Evolutionary conservation across 2,113 vertebrate genomes (phyloP).

Genomic region (Neolamprologus hecqui): DNA sequence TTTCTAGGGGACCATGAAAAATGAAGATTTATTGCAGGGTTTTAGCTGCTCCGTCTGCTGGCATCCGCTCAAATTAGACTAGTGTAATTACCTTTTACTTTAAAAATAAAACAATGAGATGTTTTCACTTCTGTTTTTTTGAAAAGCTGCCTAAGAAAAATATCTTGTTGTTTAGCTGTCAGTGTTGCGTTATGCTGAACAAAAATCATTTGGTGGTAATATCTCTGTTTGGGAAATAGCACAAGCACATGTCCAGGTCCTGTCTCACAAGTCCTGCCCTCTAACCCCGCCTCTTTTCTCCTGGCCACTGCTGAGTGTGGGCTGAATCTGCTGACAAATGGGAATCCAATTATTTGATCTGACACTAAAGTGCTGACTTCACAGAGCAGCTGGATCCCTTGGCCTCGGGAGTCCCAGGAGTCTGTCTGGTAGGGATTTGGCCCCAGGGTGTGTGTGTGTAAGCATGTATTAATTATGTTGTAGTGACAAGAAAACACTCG

Average conservation of each 20-base stretch:
- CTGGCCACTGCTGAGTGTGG: conserved; percentile 11
- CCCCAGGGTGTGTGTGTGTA: neutral
- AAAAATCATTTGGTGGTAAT: neutral
- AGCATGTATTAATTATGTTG: neutral
- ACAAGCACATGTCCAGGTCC: neutral
- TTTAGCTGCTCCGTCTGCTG: neutral
- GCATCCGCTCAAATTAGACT: neutral
- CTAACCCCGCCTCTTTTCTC: neutral
- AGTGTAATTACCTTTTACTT: neutral
- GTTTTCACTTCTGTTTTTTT: neutral
- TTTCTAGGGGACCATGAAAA: neutral
- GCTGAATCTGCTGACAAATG: conserved; percentile 41
- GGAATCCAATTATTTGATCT: conserved; percentile 54
- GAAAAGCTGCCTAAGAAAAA: neutral
- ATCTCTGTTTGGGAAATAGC: neutral
- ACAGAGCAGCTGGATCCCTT: neutral
- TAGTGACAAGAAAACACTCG: neutral
- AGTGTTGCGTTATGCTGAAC: neutral
- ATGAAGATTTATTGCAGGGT: conserved; percentile 28
- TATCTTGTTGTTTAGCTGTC: neutral
- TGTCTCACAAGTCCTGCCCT: neutral
- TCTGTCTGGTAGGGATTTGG: neutral
- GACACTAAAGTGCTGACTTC: conserved; percentile 47
- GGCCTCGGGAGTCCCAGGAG: neutral
- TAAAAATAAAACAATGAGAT: neutral